Percentiles rank a stretch among this genome's conserved stretches.
These are phyloP conservation scores for Chelon auratus DNA, from an alignment of 2,797 vertebrate species.

Conservation along the genomic window DNA sequence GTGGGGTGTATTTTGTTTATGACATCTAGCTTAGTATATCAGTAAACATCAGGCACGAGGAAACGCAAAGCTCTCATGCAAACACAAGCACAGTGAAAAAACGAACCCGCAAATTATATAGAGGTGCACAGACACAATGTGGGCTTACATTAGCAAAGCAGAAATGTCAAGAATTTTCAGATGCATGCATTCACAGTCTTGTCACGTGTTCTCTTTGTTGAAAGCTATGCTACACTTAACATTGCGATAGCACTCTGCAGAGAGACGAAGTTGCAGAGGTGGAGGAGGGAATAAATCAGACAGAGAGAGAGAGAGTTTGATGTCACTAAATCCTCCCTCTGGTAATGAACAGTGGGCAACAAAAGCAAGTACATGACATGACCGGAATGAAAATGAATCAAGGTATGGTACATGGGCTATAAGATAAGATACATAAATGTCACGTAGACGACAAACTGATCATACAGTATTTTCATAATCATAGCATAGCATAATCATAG, in stretches of 20 bases:
- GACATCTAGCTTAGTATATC: constrained; percentile 18
- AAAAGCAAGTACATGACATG: constrained; percentile 4
- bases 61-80: constrained; percentile 27
- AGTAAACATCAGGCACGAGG: constrained; percentile 13
- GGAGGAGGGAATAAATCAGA: background rate
- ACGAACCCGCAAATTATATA: background rate
- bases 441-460: constrained; percentile 9
- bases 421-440: background rate
- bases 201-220: constrained; percentile 42
- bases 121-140: background rate
- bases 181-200: constrained; percentile 33
- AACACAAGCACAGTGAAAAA: background rate
- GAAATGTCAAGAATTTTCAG: background rate
- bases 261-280: constrained; percentile 33
- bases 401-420: background rate
- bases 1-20: constrained; percentile 2
- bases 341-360: constrained; percentile 13
- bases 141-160: background rate
- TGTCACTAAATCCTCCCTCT: constrained; percentile 18
- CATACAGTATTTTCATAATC: background rate
- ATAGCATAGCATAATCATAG: background rate
- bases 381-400: constrained; percentile 11
- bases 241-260: constrained; percentile 47
- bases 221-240: constrained; percentile 26
- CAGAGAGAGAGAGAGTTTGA: background rate